Evolutionary conservation across 1,140 invertebrate species (phyloP).

Genomic region (Nautilus pompilius): DNA sequence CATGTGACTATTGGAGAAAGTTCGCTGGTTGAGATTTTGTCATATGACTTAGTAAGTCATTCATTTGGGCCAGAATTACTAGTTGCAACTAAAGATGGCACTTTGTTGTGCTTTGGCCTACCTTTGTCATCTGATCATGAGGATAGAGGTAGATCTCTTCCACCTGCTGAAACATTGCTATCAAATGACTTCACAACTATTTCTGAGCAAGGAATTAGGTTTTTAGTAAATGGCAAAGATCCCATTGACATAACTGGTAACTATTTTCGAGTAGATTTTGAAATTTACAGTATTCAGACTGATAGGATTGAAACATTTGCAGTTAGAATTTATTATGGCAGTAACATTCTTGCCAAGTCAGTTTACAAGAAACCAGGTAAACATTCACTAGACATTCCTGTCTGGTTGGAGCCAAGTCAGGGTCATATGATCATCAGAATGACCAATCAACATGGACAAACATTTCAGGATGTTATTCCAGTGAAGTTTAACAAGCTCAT

Average conservation of each 20-base stretch:
- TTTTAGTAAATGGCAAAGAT: slow-evolving; percentile 23
- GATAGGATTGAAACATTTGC: slow-evolving; percentile 3
- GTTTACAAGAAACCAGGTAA: slow-evolving; percentile 18
- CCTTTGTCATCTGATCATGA: slow-evolving; percentile 11
- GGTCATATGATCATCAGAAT: slow-evolving; percentile 40
- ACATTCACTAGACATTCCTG: slow-evolving; percentile 23
- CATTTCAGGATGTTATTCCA: slow-evolving; percentile 26
- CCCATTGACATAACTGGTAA: slow-evolving; percentile 37
- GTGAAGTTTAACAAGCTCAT: slow-evolving; percentile 38
- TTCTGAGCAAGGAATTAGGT: slow-evolving; percentile 20
- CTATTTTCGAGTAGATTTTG: slow-evolving; percentile 26
- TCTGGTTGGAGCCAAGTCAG: slow-evolving; percentile 28
- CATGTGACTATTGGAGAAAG: slow-evolving; percentile 40
- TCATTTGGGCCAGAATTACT: slow-evolving; percentile 40
- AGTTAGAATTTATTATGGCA: slow-evolving; percentile 37
- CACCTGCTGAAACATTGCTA: slow-evolving; percentile 24
- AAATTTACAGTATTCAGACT: slow-evolving; percentile 19
- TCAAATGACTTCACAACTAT: slow-evolving; percentile 31
- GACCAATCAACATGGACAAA: slow-evolving; percentile 40
- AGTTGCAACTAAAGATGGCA: slow-evolving; percentile 46
- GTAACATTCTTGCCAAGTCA: slow-evolving; percentile 16
- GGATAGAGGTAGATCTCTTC: slow-evolving; percentile 21
- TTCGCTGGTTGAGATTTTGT: slow-evolving; percentile 44
- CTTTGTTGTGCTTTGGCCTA: slow-evolving; percentile 38
- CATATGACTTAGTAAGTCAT: slow-evolving; percentile 33